Evolutionary conservation across 37 sponge, comb jelly and placozoan species (phyloP).

Genomic region (Aplysina aerophoba): DNA sequence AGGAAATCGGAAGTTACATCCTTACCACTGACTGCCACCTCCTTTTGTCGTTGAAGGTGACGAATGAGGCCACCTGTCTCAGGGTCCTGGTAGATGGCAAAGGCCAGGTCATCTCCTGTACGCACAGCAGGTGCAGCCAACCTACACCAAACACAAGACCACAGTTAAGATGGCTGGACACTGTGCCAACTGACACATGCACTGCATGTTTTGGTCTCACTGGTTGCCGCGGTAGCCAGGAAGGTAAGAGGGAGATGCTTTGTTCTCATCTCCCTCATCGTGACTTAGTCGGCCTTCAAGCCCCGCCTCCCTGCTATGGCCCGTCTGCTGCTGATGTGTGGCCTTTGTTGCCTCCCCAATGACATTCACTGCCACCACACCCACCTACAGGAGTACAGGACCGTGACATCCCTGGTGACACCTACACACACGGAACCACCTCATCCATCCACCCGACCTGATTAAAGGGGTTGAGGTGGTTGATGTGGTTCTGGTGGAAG

Average conservation of each 20-base stretch:
- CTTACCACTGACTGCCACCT: slow-evolving; percentile 68
- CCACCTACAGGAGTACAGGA: slow-evolving; percentile 44
- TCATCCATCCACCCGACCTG: slow-evolving; percentile 55
- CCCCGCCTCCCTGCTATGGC: background rate
- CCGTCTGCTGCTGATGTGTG: background rate
- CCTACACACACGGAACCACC: background rate
- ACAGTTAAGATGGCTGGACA: too few relatives aligned
- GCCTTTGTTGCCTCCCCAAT: slow-evolving; percentile 50
- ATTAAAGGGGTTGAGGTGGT: slow-evolving; percentile 82
- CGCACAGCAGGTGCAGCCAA: background rate
- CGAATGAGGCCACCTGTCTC: slow-evolving; percentile 69
- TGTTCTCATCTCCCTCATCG: background rate
- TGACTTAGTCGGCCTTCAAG: background rate
- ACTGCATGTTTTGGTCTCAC: background rate
- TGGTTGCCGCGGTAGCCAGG: slow-evolving; percentile 28
- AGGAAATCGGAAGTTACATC: background rate
- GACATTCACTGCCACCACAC: slow-evolving; percentile 81
- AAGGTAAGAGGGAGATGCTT: background rate
- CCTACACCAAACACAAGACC: too few relatives aligned
- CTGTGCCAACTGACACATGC: too few relatives aligned
- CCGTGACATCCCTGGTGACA: background rate
- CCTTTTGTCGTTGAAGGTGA: slow-evolving; percentile 66
- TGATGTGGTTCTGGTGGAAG: slow-evolving; percentile 81
- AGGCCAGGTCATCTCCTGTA: slow-evolving; percentile 55
- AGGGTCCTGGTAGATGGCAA: slow-evolving; percentile 70